Percentiles rank a stretch among this genome's conserved stretches.
Evolutionary conservation across 2,797 vertebrate species (phyloP).

Genomic region (Liparis tanakae): DNA sequence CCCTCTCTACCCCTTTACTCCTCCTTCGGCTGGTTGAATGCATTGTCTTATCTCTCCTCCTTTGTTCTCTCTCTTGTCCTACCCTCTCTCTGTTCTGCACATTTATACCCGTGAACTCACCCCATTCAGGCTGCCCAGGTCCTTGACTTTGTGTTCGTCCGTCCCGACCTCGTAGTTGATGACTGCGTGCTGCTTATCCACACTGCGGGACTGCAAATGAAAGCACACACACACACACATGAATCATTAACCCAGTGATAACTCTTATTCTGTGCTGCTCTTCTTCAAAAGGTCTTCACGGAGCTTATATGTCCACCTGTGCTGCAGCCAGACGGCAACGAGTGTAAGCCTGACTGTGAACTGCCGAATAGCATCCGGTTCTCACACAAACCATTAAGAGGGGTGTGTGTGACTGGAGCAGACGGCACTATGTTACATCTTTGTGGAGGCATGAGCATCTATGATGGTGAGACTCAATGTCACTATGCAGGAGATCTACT

Average conservation of each 20-base stretch:
- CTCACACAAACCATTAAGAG: conserved; percentile 18
- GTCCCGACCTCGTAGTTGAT: conserved; percentile 93
- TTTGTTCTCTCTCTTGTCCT: conserved; percentile 15
- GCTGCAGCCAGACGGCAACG: not conserved
- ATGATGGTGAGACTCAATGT: conserved; percentile 23
- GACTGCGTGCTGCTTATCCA: conserved; percentile 99
- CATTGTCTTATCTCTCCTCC: conserved; percentile 23
- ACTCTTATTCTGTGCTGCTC: conserved; percentile 2
- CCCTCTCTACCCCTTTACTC: not conserved
- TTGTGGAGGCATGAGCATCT: conserved; percentile 26
- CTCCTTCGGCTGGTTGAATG: not conserved
- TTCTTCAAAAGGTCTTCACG: not conserved
- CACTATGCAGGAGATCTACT: conserved; percentile 9
- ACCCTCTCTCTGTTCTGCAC: conserved; percentile 12
- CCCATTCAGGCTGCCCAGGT: conserved; percentile 97
- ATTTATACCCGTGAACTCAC: conserved; percentile 81
- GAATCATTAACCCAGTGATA: conserved; percentile 13
- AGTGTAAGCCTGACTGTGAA: not conserved
- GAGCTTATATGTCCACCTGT: not conserved
- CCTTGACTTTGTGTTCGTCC: conserved; percentile 97
- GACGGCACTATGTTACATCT: conserved; percentile 11
- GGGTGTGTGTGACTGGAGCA: conserved; percentile 10
- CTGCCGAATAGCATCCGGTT: conserved; percentile 11
- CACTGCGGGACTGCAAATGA: conserved; percentile 85
- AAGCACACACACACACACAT: conserved; percentile 31